These are phyloP conservation scores for Amazonetta brasiliensis DNA, from an alignment of 2,797 vertebrate genomes.

Conservation along the genomic window DNA sequence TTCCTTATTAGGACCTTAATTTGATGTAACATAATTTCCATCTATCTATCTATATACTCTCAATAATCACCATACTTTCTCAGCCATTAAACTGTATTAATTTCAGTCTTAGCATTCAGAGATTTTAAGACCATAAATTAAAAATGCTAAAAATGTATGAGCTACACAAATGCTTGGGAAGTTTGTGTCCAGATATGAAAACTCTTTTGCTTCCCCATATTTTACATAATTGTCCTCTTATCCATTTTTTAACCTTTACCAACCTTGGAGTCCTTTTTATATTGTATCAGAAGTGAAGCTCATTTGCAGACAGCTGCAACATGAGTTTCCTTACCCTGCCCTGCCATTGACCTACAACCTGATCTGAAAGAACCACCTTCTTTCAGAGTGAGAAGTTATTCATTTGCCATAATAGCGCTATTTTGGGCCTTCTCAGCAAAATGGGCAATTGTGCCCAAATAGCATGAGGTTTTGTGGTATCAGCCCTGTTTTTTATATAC, in stretches of 20 bases:
- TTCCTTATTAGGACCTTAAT: not conserved
- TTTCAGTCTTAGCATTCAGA: not conserved
- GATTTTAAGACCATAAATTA: not conserved
- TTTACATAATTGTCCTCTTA: not conserved
- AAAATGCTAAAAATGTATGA: not conserved
- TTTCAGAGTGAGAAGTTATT: slow-evolving; percentile 77
- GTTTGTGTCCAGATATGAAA: not conserved
- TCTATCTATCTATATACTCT: too few species aligned
- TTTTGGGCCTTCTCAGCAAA: slow-evolving; percentile 67
- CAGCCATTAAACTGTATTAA: not conserved
- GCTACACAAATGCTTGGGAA: not conserved
- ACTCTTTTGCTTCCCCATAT: not conserved
- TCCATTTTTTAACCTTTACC: not conserved
- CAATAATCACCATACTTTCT: not conserved
- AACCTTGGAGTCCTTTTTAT: not conserved
- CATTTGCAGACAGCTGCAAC: slow-evolving; percentile 75
- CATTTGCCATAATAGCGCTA: slow-evolving; percentile 71
- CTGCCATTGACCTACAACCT: slow-evolving; percentile 77
- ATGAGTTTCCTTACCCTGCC: slow-evolving; percentile 63
- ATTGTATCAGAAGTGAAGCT: slow-evolving; percentile 42
- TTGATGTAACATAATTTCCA: not conserved
- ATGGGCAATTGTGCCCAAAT: slow-evolving; percentile 65
- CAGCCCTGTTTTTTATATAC: slow-evolving; percentile 3
- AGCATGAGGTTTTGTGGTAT: slow-evolving; percentile 43
- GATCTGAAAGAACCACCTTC: slow-evolving; percentile 74